Evolutionary conservation across 2,888 invertebrate genomes (phyloP).

Genomic region (Macrosiphum euphorbiae): DNA sequence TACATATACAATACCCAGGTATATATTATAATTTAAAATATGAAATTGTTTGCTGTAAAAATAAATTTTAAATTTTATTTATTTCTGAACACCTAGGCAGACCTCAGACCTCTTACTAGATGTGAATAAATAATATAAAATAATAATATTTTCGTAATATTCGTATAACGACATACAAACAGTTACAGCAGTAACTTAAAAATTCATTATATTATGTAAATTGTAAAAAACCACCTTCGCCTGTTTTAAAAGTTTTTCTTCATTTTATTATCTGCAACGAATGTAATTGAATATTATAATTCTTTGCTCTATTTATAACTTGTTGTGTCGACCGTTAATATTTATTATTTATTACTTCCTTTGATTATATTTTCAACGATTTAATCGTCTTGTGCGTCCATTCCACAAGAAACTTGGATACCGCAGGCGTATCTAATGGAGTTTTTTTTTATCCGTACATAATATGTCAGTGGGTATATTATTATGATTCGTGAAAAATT

Average conservation of each 20-base stretch:
- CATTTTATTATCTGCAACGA: not conserved
- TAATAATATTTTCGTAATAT: not conserved
- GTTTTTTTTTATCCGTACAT: not conserved
- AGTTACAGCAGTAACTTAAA: not conserved
- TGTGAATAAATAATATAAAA: not conserved
- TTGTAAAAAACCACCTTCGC: not conserved
- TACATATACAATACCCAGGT: not conserved
- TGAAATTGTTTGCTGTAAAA: not conserved
- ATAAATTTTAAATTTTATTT: not conserved
- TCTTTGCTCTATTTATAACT: not conserved
- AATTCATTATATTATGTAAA: not conserved
- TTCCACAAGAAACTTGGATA: not conserved
- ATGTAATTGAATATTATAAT: not conserved
- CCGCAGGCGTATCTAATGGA: slow-evolving; percentile 1
- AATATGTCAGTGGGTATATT: not conserved
- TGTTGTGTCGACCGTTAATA: not conserved
- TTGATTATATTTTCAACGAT: slow-evolving; percentile 22
- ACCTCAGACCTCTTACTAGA: not conserved
- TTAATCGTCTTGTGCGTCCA: not conserved
- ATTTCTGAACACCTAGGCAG: not conserved
- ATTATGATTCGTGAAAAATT: not conserved
- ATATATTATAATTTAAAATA: not conserved
- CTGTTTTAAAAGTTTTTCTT: not conserved
- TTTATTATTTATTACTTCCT: slow-evolving; percentile 31
- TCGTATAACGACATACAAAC: not conserved